Evolutionary conservation across 1,140 invertebrate genomes (phyloP).

Genomic region (Penaeus indicus): DNA sequence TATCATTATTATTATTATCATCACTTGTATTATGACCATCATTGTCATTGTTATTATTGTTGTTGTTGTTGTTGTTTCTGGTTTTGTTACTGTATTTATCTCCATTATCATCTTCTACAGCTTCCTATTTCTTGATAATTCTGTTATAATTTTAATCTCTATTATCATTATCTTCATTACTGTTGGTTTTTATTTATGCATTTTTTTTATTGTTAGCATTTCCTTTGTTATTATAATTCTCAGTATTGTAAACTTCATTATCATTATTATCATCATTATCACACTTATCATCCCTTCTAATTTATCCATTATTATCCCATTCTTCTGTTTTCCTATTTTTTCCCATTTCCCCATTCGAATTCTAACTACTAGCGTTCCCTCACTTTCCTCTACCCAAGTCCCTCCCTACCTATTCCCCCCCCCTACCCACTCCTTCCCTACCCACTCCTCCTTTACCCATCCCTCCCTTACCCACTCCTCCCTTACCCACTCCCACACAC

Average conservation of each 20-base stretch:
- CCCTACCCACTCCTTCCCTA: neutral
- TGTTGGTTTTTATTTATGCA: too few species aligned
- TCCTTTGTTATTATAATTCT: too few species aligned
- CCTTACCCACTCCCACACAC: too few species aligned
- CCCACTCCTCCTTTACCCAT: neutral
- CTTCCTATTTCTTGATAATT: too few species aligned
- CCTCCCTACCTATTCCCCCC: neutral
- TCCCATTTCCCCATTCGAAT: neutral
- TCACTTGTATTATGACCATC: too few species aligned
- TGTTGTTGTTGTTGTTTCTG: too few species aligned
- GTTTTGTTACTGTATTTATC: too few species aligned
- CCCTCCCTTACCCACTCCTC: neutral
- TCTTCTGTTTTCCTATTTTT: neutral
- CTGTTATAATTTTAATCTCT: neutral
- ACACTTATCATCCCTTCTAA: neutral
- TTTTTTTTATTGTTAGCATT: neutral
- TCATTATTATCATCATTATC: slow-evolving; percentile 10
- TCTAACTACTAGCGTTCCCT: neutral
- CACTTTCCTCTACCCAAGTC: neutral
- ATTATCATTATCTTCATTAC: neutral
- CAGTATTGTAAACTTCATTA: too few species aligned
- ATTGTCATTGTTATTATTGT: too few species aligned
- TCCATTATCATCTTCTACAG: too few species aligned
- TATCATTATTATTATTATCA: too few species aligned
- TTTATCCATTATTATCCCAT: too few species aligned